phyloP scores from a whole-genome alignment of 2,113 vertebrate species.

The Pygoscelis adeliae region DNA sequence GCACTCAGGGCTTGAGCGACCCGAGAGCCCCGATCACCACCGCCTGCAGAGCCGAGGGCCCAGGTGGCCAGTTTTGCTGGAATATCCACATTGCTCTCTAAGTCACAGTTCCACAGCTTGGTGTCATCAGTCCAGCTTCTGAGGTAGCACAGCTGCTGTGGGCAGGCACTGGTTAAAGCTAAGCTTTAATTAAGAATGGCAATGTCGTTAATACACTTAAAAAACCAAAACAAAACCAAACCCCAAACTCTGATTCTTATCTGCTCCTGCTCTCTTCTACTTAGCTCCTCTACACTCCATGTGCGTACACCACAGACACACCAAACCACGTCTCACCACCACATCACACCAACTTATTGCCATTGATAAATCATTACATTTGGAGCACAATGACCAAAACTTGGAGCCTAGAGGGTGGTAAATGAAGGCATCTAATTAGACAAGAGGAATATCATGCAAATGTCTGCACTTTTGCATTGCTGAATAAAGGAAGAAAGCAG shows the following conservation, averaged over 20 bases:
- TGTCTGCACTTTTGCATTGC: neutral
- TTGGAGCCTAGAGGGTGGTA: neutral
- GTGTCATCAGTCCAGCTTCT: neutral
- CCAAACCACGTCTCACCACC: neutral
- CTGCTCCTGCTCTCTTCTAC: neutral
- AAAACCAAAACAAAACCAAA: neutral
- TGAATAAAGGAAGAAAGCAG: neutral
- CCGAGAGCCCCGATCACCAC: neutral
- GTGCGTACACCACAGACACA: neutral
- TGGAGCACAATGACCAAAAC: neutral
- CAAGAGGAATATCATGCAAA: neutral
- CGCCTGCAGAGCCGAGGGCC: rapidly evolving
- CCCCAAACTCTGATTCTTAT: neutral
- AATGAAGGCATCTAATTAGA: neutral
- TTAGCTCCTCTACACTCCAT: rapidly evolving
- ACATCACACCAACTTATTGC: neutral
- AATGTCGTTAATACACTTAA: neutral
- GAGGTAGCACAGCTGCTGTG: neutral
- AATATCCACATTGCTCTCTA: neutral
- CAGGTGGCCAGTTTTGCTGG: neutral
- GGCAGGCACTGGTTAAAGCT: neutral
- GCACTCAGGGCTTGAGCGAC: rapidly evolving
- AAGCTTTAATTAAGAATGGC: neutral
- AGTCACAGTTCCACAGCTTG: rapidly evolving
- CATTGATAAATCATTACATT: neutral